phyloP scores from a whole-genome alignment of 1,140 invertebrate species.

The Hyphantria cunea region DNA sequence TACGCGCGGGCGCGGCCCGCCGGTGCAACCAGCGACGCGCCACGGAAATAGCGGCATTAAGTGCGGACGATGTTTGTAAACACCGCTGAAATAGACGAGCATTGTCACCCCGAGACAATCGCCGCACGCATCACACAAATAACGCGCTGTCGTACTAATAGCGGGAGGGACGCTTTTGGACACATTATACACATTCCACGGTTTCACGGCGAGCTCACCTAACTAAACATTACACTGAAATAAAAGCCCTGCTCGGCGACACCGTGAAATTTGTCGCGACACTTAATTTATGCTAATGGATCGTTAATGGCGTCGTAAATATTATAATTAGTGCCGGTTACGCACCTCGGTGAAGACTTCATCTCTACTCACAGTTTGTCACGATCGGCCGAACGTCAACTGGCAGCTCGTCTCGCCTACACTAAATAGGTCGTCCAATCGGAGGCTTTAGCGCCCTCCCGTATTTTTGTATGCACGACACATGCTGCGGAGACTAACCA shows the following conservation, averaged over 20 bases:
- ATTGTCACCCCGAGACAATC: constrained; percentile 18
- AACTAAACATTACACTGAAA: constrained; percentile 37
- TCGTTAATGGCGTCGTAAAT: constrained; percentile 51
- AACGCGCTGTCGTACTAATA: constrained; percentile 26
- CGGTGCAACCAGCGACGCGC: constrained; percentile 22
- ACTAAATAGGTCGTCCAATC: too few relatives aligned
- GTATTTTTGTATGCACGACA: constrained; percentile 12
- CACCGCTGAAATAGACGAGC: constrained; percentile 33
- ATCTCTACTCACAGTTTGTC: background rate
- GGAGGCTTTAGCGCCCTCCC: too few relatives aligned
- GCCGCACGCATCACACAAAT: constrained; percentile 6
- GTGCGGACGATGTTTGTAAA: constrained; percentile 50
- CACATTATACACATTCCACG: constrained; percentile 34
- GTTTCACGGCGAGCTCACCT: constrained; percentile 30
- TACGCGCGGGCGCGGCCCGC: constrained; percentile 1
- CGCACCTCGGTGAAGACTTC: constrained; percentile 13
- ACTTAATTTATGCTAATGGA: constrained; percentile 55
- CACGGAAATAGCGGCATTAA: constrained; percentile 49
- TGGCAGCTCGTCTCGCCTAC: too few relatives aligned
- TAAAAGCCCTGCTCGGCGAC: constrained; percentile 25
- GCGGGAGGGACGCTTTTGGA: constrained; percentile 19
- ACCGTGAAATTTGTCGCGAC: constrained; percentile 45
- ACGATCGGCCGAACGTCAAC: background rate
- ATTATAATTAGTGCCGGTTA: constrained; percentile 44
- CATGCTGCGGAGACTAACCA: constrained; percentile 3